These are phyloP conservation scores for Crematogaster levior DNA, from an alignment of 2,888 invertebrate genomes.

Conservation along the genomic window DNA sequence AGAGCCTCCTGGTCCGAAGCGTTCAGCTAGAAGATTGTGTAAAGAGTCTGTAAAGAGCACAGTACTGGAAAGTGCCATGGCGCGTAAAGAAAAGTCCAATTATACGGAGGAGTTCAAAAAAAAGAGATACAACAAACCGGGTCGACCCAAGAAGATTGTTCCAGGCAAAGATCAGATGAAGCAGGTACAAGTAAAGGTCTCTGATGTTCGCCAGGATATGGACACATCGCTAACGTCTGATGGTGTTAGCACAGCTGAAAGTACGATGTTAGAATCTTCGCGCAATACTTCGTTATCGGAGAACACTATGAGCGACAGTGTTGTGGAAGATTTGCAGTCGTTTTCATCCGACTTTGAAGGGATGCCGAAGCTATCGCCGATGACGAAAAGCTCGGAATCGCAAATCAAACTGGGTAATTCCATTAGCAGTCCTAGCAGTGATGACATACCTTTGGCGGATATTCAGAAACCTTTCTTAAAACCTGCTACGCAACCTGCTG, in stretches of 20 bases:
- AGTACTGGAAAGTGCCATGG: constrained; percentile 90
- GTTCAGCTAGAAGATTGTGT: constrained; percentile 89
- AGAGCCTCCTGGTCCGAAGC: constrained; percentile 86
- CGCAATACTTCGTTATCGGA: constrained; percentile 72
- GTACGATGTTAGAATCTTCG: constrained; percentile 74
- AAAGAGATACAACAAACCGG: constrained; percentile 81
- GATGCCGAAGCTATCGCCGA: constrained; percentile 84
- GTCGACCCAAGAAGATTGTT: constrained; percentile 80
- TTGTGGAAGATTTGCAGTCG: constrained; percentile 67
- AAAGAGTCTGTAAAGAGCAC: constrained; percentile 87
- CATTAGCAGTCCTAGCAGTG: constrained; percentile 74
- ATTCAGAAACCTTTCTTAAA: constrained; percentile 82
- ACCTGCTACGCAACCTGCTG: constrained; percentile 71
- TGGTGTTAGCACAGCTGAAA: constrained; percentile 70
- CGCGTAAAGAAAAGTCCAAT: constrained; percentile 91
- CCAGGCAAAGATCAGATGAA: constrained; percentile 74
- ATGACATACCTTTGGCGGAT: constrained; percentile 77
- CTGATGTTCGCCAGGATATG: constrained; percentile 68
- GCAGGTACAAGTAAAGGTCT: constrained; percentile 61
- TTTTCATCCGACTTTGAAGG: constrained; percentile 80
- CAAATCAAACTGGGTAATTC: constrained; percentile 75
- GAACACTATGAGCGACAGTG: constrained; percentile 51
- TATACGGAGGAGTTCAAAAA: constrained; percentile 84
- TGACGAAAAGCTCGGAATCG: constrained; percentile 77
- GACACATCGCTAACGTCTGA: constrained; percentile 68